Evolutionary conservation across 2,888 invertebrate genomes (phyloP).

Genomic region (Stenodera caucasica): DNA sequence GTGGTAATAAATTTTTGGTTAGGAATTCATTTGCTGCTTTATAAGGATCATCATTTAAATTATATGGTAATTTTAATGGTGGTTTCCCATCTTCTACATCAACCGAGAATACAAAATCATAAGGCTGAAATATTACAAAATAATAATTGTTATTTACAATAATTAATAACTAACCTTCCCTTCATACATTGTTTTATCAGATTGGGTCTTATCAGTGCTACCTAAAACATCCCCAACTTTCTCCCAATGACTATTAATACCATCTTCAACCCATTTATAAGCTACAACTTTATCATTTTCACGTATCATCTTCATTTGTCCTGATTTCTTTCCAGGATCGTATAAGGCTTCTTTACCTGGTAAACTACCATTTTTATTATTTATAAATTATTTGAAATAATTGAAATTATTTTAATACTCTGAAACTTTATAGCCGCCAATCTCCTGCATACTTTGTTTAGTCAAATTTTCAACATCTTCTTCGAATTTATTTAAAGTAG

Average conservation of each 20-base stretch:
- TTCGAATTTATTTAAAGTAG: conserved; percentile 66
- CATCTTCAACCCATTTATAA: conserved; percentile 75
- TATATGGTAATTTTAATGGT: conserved; percentile 88
- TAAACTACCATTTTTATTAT: conserved; percentile 59
- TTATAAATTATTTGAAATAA: conserved; percentile 14
- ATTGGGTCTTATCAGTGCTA: conserved; percentile 61
- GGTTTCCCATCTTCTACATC: conserved; percentile 90
- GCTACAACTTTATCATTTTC: conserved; percentile 76
- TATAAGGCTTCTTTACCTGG: conserved; percentile 78
- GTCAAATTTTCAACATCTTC: conserved; percentile 70
- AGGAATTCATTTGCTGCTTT: conserved; percentile 88
- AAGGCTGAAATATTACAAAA: conserved; percentile 61
- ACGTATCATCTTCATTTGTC: conserved; percentile 83
- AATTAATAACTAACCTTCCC: conserved; percentile 66
- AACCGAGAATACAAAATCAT: conserved; percentile 95
- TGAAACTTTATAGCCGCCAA: conserved; percentile 83
- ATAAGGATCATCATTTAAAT: conserved; percentile 90
- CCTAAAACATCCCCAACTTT: conserved; percentile 91
- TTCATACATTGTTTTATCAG: conserved; percentile 78
- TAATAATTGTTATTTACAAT: neutral
- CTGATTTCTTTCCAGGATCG: conserved; percentile 77
- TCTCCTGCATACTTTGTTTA: conserved; percentile 67
- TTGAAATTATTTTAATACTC: conserved; percentile 60
- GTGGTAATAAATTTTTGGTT: conserved; percentile 79
- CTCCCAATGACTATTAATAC: conserved; percentile 66